Base-by-base conservation (phyloP, 2,113 vertebrate species). In the Rhinichthys klamathensis region DNA sequence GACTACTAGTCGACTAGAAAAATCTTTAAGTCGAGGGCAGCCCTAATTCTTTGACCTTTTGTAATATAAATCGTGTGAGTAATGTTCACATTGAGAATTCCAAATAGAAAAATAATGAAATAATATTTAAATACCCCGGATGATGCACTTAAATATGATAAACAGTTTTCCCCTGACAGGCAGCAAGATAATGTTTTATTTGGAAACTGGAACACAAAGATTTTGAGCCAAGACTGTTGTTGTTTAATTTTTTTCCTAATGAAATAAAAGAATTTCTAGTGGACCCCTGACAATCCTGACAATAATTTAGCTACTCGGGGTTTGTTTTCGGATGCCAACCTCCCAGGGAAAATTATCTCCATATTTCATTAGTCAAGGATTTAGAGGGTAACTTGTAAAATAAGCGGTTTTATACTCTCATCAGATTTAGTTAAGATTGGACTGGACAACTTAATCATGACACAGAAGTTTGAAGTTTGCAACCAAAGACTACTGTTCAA, bases 331-430 rank as follows among this genome's bases (percentile, higher is more conserved):
- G 41, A 74, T 38, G 75, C 6, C 0, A 6, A 41, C 21, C 32
- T 60, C 54, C 12, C 21, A 23, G 10, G 11, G 11, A 60, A 60
- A n/a, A 41, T 60, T 8, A 60, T 60, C 76, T 78, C 21, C 32
- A 60, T 6, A 38, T 60, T 60, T 61, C 76, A 41, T 79, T 79
- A 79, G 21, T 61, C 54, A 79, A 60, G 54, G 32, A 60, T 78
- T 60, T 78, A 2, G 30, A 58, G 8, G 18, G 30, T 58, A 35
- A 35, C 16, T 77, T 77, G 49, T 77, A 21, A 56, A 77, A 77
- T 35, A 58, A 35, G 30, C 0, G 11, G 67, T 30, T 56, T 56
- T 35, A 76, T 54, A 56, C n/a, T 30, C 49, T 11, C 15, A 54
- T 54, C 49, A 76, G 74, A 54, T 54, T 56, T 54, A 72, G 1